Evolutionary conservation across 64 coral and sea anemone species (phyloP).

Genomic region (Astreopora myriophthalma): DNA sequence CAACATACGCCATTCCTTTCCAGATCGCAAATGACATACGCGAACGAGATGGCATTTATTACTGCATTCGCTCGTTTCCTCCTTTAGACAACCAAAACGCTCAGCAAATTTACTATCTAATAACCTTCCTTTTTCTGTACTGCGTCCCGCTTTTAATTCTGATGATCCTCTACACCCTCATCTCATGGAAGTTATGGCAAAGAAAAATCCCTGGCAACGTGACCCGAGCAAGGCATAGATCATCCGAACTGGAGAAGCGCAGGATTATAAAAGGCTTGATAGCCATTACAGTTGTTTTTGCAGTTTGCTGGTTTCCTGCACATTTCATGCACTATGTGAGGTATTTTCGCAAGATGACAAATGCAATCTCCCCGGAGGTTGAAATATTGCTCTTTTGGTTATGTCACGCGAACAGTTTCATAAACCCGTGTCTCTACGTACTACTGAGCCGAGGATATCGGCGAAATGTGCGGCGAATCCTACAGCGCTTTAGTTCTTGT

Average conservation of each 20-base stretch:
- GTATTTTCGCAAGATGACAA: constrained; percentile 30
- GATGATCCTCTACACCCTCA: constrained; percentile 61
- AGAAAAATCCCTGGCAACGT: constrained; percentile 42
- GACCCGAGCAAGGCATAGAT: not conserved
- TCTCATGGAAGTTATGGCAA: constrained; percentile 58
- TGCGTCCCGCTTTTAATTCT: constrained; percentile 56
- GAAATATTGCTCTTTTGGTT: constrained; percentile 65
- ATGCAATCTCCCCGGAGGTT: not conserved
- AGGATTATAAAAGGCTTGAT: constrained; percentile 59
- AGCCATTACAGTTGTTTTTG: constrained; percentile 62
- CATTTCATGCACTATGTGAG: constrained; percentile 71
- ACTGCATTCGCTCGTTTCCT: not conserved
- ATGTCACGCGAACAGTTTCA: constrained; percentile 66
- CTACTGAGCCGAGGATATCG: constrained; percentile 63
- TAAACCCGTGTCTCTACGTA: constrained; percentile 77
- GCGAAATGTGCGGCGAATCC: not conserved
- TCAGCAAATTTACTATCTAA: constrained; percentile 38
- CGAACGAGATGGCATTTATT: not conserved
- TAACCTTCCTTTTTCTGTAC: constrained; percentile 71
- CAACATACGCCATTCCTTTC: constrained; percentile 3
- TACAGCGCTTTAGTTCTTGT: not conserved
- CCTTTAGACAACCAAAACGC: not conserved
- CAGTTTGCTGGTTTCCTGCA: constrained; percentile 68
- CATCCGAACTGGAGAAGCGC: constrained; percentile 41
- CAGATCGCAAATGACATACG: not conserved